phyloP scores from a whole-genome alignment of 2,113 vertebrate genomes.

The Nerophis ophidion region DNA sequence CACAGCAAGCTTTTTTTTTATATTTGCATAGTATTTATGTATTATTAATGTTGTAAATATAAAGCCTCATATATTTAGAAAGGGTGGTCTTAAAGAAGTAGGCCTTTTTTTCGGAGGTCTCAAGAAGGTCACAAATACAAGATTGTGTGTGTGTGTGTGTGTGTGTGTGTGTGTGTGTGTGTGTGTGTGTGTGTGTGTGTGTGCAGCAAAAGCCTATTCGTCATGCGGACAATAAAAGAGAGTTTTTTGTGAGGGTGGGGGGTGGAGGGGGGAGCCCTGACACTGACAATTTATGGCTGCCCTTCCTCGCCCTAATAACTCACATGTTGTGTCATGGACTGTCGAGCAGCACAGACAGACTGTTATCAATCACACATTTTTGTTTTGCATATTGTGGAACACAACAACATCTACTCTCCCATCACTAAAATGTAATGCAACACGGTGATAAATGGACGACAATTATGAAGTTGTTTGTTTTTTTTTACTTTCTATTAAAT shows the following conservation, averaged over 20 bases:
- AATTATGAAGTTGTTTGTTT: not conserved
- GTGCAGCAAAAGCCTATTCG: constrained; percentile 94
- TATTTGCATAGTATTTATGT: too few species aligned
- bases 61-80: too few species aligned
- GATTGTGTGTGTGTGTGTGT: not conserved
- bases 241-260: constrained; percentile 70
- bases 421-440: not conserved
- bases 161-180: not conserved
- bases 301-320: constrained; percentile 99
- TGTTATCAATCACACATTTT: constrained; percentile 84
- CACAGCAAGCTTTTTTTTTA: too few species aligned
- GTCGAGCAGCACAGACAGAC: constrained; percentile 91
- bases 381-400: constrained; percentile 71
- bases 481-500: not conserved
- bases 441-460: not conserved
- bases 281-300: constrained; percentile 98
- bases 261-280: constrained; percentile 72
- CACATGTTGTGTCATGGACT: constrained; percentile 92
- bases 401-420: not conserved
- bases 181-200: constrained; percentile 66
- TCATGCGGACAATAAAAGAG: constrained; percentile 99
- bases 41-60: too few species aligned
- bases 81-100: too few species aligned
- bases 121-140: too few species aligned
- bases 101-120: too few species aligned